Conservation (phyloP, 37 sponge, comb jelly and placozoan species). For the Oscarella lobularis region DNA sequence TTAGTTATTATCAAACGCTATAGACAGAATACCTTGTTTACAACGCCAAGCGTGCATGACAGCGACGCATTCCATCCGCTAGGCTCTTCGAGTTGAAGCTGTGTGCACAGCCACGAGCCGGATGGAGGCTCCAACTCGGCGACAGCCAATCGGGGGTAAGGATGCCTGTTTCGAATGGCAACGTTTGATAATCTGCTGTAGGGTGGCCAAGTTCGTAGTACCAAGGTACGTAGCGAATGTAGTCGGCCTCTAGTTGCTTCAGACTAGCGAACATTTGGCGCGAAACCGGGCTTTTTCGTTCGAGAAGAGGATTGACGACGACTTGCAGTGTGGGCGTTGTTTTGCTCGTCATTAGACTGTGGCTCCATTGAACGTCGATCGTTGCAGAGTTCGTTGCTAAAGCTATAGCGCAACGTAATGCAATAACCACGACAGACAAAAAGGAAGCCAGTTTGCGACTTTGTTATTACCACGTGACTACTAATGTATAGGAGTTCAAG, state of each 20-base stretch:
- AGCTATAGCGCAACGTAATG: too few relatives aligned
- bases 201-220: background rate
- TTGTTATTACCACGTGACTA: too few relatives aligned
- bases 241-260: background rate
- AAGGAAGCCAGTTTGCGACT: too few relatives aligned
- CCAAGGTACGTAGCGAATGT: constrained; percentile 8
- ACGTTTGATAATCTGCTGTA: too few relatives aligned
- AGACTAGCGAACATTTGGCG: background rate
- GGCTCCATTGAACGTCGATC: background rate
- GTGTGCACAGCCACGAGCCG: background rate
- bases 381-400: too few relatives aligned
- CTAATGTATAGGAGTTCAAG: too few relatives aligned
- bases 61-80: background rate
- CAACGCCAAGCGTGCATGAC: background rate
- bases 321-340: background rate
- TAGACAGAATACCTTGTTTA: background rate
- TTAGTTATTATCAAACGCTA: too few relatives aligned
- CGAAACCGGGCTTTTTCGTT: background rate
- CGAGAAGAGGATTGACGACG: background rate
- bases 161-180: background rate
- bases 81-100: background rate
- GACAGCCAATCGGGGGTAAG: background rate
- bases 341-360: background rate
- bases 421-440: too few relatives aligned
- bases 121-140: constrained; percentile 9